Percentiles rank a stretch among this genome's conserved stretches.
These are phyloP conservation scores for Lithobates sylvaticus DNA, from an alignment of 2,797 vertebrate genomes.

Conservation along the genomic window DNA sequence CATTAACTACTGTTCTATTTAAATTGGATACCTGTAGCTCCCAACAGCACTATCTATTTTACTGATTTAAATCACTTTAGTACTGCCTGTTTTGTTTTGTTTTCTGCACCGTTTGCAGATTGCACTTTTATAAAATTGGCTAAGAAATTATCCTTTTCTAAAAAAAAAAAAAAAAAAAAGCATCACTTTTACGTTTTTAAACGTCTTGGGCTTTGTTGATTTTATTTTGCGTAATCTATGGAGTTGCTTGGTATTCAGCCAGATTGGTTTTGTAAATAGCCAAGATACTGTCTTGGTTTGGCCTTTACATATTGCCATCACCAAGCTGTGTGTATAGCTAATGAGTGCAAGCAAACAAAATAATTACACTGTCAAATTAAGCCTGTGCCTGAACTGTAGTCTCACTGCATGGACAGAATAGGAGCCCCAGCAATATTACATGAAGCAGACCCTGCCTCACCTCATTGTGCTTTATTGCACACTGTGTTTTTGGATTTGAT, in stretches of 20 bases:
- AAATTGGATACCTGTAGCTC: no score
- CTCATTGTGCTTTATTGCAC: conserved; percentile 13
- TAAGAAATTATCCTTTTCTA: no score
- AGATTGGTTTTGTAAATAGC: background rate
- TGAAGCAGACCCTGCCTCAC: conserved; percentile 6
- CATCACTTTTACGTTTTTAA: no score
- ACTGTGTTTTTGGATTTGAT: conserved; percentile 20
- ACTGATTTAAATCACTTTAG: no score
- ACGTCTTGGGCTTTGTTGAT: background rate
- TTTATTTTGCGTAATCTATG: background rate
- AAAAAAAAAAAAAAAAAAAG: no score
- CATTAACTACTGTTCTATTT: no score
- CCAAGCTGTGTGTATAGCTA: background rate
- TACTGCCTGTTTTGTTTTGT: no score
- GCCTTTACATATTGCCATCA: background rate
- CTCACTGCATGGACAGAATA: background rate
- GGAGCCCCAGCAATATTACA: background rate
- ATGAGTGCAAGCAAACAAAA: background rate
- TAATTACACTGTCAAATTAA: background rate
- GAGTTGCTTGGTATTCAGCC: background rate
- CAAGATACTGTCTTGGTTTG: background rate
- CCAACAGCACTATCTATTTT: no score
- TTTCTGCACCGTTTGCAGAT: background rate
- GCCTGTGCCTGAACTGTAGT: background rate
- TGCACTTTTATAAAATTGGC: background rate